These are phyloP conservation scores for Craniophora ligustri DNA, from an alignment of 2,888 invertebrate genomes.

Conservation along the genomic window DNA sequence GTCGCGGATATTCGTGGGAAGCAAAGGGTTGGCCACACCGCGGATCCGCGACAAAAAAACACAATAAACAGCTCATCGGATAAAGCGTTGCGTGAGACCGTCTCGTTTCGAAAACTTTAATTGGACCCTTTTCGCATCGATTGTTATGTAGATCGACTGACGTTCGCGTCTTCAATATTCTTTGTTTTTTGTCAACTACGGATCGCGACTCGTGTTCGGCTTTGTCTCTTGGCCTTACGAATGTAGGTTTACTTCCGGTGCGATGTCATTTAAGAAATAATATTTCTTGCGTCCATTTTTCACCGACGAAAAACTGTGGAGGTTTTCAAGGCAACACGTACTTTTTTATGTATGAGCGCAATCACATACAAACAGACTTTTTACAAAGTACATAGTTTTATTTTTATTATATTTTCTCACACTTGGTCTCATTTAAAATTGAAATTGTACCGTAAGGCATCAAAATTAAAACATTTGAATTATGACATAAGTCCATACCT, in stretches of 20 bases:
- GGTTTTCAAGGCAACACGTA: no score
- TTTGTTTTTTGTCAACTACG: conserved; percentile 39
- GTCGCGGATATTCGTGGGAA: conserved; percentile 73
- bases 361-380: no score
- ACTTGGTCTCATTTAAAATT: no score
- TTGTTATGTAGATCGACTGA: conserved; percentile 51
- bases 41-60: conserved; percentile 59
- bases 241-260: conserved; percentile 42
- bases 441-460: no score
- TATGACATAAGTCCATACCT: no score
- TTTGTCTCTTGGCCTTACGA: conserved; percentile 33
- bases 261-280: conserved; percentile 23
- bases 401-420: no score
- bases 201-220: conserved; percentile 12
- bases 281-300: conserved; percentile 30
- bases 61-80: conserved; percentile 47
- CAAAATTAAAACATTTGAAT: no score
- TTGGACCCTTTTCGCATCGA: conserved; percentile 56
- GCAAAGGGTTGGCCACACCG: conserved; percentile 61
- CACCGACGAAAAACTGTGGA: no score
- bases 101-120: conserved; percentile 54
- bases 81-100: conserved; percentile 62
- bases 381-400: no score
- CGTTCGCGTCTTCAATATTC: conserved; percentile 30
- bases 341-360: no score